Conservation (phyloP, 2,888 invertebrate genomes). For the Myopa testacea region DNA sequence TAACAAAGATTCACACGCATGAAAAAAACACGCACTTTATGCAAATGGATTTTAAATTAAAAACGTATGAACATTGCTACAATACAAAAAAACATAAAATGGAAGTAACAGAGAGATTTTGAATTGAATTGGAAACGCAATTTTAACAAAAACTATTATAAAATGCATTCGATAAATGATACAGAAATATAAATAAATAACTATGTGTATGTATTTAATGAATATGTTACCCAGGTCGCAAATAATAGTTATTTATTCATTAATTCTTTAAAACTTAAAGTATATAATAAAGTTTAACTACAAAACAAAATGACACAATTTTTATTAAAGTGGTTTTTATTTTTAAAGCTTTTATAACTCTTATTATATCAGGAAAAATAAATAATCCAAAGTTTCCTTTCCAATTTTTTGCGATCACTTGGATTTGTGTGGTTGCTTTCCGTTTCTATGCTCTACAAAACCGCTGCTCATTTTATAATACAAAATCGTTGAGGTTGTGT, state of each 20-base stretch:
- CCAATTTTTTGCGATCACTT: too few relatives aligned
- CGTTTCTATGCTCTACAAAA: conserved; percentile 43
- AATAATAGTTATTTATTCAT: neutral
- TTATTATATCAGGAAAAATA: too few relatives aligned
- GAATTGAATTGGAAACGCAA: too few relatives aligned
- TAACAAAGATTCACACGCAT: too few relatives aligned
- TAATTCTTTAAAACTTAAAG: neutral
- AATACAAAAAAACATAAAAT: neutral
- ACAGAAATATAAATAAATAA: neutral
- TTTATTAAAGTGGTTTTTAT: too few relatives aligned
- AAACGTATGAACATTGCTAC: too few relatives aligned
- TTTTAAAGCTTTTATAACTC: too few relatives aligned
- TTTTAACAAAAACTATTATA: neutral
- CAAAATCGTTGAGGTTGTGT: conserved; percentile 68
- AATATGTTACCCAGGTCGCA: neutral
- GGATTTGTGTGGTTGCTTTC: neutral
- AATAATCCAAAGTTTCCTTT: too few relatives aligned
- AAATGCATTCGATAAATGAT: neutral
- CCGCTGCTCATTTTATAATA: conserved; percentile 68
- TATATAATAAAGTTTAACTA: neutral
- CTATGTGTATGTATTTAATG: neutral
- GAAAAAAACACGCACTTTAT: too few relatives aligned
- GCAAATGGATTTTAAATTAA: too few relatives aligned
- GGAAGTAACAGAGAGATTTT: neutral
- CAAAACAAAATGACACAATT: too few relatives aligned